Evolutionary conservation across 2,113 vertebrate species (phyloP), one percentile per base, ranked within the genome.

Genomic region (Chloropsis cyanopogon): DNA sequence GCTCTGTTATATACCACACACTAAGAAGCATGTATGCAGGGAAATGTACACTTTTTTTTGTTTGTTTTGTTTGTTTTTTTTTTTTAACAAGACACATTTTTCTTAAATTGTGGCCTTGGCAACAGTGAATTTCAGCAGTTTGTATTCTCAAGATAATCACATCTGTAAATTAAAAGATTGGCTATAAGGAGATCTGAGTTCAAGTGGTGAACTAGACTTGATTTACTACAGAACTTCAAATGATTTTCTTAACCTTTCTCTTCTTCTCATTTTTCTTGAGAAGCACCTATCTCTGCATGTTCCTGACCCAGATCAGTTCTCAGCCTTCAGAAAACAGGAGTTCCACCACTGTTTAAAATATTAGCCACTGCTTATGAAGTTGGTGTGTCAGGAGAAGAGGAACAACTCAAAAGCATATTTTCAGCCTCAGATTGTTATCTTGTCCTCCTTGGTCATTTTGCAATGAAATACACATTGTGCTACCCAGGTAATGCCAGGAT

Each of bases 1-100:
- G 70, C 42, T 78, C 20, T 84, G 60, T 69, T 68, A 77, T 77
- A 88, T 88, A 66, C 92, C 93, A 90, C 90, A 95, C 92, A 92
- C 75, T 66, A 78, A 87, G 96, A 56, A 86, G 37, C 5, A 3
- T 60, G 31, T 56, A 76, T 80, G 90, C 42, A 88, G 64, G 64
- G 76, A 92, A 88, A 93, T 21, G 37, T 29, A 77, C 11, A 23
- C 16, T 42, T 39, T 24, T 22, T 61, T 37, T 37, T 37, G 20
- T 33, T 80, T 53, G 10, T 2, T 60, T 39, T 42, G 5, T 23
- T 42, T 35, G 46, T 25, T 49, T 16, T 18, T 14, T 41, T n/a
- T 44, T 91, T 80, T 60, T 9, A 86, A 33, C 49, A 84, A 75
- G n/a, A 82, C 10, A 52, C 24, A 41, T 79, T 95, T 64, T 95